Base-by-base conservation (phyloP, 2,113 vertebrate genomes). In the Dinomys branickii region DNA sequence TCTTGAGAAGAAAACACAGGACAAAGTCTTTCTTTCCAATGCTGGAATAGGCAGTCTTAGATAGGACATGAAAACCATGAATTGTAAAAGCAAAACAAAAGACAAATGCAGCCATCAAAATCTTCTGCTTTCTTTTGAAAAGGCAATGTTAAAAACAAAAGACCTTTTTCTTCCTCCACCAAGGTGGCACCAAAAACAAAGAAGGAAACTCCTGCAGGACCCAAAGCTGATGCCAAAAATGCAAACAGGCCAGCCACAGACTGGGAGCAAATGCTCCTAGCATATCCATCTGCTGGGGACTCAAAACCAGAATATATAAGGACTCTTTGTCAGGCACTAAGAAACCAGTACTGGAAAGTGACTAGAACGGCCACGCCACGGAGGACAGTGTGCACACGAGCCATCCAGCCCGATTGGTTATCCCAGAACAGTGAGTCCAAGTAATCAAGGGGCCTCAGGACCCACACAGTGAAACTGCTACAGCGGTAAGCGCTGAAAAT, bases 91-190 rank as follows among this genome's bases (percentile, higher is more conserved):
- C 5, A 2, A 20, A 28, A 59, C 11, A 78, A 35, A 38, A 20
- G 38, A 47, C 19, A 90, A 84, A 44, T 19, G 12, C 11, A 85
- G 35, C 28, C 58, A 95, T 73, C 65, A 89, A 63, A 94, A 91
- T 75, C 20, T 44, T 94, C n/a, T 85, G 54, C 16, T 28, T 75
- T 47, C 41, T 84, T 91, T 96, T 86, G 33, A 89, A 94, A 97
- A 67, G 44, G 28, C 20, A 88, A 38, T 0, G 0, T 54, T 75
- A 96, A 54, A 50, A 75, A 91, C 16, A 67, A n/a, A 75, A 83
- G n/a, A 47, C 54, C 11, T 35, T 59, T 59, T 77, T 63, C 19
- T 35, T 28, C 14, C 33, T 9, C 13, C 41, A 47, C 67, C 22
- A 77, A 63, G 30, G 50, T 24, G 35, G 44, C 20, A 22, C 67